phyloP scores from a whole-genome alignment of 2,113 vertebrate species.

The Gallinago undulata region DNA sequence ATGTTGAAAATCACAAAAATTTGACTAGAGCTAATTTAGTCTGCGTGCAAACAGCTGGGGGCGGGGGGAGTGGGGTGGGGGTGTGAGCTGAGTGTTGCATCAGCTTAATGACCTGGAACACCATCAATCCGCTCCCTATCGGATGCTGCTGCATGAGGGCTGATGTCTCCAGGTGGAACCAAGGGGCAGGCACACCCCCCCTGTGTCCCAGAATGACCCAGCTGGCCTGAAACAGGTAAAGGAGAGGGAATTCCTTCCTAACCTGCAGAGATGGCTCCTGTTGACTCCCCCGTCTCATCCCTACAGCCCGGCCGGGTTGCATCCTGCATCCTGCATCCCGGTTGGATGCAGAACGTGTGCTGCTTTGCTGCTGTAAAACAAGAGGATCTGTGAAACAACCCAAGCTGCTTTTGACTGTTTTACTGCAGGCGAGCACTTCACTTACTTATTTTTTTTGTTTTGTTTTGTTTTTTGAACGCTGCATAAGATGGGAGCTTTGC shows the following conservation, averaged over 20 bases:
- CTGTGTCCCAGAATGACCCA: background rate
- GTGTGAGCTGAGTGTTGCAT: background rate
- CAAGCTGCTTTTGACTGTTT: background rate
- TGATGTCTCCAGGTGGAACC: background rate
- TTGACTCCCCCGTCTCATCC: background rate
- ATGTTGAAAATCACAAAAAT: background rate
- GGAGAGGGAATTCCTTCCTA: slow-evolving; percentile 24
- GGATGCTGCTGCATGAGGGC: slow-evolving; percentile 40
- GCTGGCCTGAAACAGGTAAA: slow-evolving; percentile 55
- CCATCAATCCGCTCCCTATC: background rate
- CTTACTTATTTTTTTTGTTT: background rate
- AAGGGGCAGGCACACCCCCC: slow-evolving; percentile 68
- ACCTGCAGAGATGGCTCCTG: slow-evolving; percentile 67
- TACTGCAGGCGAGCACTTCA: background rate
- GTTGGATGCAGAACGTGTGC: background rate
- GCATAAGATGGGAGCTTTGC: background rate
- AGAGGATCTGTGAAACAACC: background rate
- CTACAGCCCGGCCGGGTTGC: too few relatives aligned
- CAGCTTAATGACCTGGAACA: slow-evolving; percentile 48
- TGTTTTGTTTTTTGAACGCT: background rate
- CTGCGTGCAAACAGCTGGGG: too few relatives aligned
- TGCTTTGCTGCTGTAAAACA: background rate
- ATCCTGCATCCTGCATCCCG: too few relatives aligned
- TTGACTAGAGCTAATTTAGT: background rate
- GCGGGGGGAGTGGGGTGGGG: background rate